Evolutionary conservation across 2,113 vertebrate species (phyloP).

Genomic region (Corvus cornix): DNA sequence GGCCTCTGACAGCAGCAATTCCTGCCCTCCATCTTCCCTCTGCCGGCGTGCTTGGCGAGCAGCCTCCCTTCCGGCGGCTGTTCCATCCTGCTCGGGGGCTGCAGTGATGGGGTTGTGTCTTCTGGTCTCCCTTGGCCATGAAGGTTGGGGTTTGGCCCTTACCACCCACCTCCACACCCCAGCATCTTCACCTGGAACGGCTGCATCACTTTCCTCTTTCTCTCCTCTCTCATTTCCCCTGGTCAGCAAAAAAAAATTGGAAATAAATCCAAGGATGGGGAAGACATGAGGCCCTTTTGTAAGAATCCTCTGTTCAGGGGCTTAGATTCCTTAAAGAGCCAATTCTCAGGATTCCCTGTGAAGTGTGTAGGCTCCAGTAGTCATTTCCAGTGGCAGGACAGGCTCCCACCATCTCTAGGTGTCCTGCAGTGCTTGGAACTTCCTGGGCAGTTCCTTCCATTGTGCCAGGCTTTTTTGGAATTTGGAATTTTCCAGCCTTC

Average conservation of each 20-base stretch:
- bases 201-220: neutral
- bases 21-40: neutral
- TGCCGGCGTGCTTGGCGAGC: rapidly evolving
- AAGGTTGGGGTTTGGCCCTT: neutral
- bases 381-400: neutral
- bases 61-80: neutral
- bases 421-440: neutral
- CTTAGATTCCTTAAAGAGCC: neutral
- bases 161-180: rapidly evolving
- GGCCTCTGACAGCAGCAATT: neutral
- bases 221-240: neutral
- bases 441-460: neutral
- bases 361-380: neutral
- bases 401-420: neutral
- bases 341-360: neutral
- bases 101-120: rapidly evolving
- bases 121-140: neutral
- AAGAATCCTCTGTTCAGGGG: neutral
- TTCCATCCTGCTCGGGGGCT: neutral
- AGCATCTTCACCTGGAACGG: rapidly evolving
- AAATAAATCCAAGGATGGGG: neutral
- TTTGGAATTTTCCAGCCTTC: neutral
- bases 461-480: neutral
- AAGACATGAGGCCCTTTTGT: neutral
- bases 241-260: neutral